Base-by-base conservation (phyloP, 2,888 invertebrate genomes). In the Oegoconia quadripuncta region DNA sequence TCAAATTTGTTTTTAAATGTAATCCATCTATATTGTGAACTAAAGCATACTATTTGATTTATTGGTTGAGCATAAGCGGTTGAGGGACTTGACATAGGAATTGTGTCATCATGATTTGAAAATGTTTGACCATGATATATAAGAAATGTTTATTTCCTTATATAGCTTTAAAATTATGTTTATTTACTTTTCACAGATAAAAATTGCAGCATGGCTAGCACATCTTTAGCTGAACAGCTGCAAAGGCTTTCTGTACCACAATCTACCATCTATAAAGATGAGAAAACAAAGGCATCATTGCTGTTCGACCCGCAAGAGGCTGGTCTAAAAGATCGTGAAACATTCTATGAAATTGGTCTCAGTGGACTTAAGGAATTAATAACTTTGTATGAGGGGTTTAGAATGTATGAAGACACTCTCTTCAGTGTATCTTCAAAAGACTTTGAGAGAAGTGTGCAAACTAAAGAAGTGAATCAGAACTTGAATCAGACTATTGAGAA, bases 221-320 rank as follows among this genome's bases (percentile, higher is more conserved):
- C 96, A 23, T 93, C 95, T 15, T 86, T 97, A 68, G 92, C 93
- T 32, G 91, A 93, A 52, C 97, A 97, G 80, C 82, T 97, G 22
- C 89, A 91, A 57, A 92, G 90, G 43, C 88, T 97, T 37, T 89
- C 91, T 27, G 90, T 91, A 2, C 96, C 97, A 0, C 95, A 97
- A 71, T 92, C 95, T 1, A 74, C 89, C 2, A 67, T 91, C 3
- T 79, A 94, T 20, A 76, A 88, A 34, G 92, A 93, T 60, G 90
- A 91, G 39, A 93, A 91, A 55, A 92, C 90, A 56, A 90, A 91
- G 31, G 90, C 93, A 8, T 98, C 98, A 0, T 89, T 99, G 51
- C 80, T 99, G 1, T 99, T 98, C 71, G 94, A 96, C 61, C 92
- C 94, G 0, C 94, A 93, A 64, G 97, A 97, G 75, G 98, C 98